These are phyloP conservation scores for Morinoia aosen DNA, from an alignment of 2,888 invertebrate genomes.

Conservation along the genomic window DNA sequence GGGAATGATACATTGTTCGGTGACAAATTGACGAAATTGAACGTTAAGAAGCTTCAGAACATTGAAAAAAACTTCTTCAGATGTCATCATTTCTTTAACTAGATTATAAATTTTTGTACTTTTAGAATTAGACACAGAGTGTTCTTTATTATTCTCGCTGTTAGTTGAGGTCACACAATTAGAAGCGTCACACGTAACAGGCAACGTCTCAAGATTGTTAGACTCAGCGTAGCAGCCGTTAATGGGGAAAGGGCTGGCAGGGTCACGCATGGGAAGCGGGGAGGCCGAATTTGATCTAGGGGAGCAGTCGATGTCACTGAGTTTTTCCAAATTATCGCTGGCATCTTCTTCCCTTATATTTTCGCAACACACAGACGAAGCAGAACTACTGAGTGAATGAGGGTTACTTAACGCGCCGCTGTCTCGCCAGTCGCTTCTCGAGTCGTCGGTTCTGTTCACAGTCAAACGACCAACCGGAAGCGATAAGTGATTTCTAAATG, in stretches of 20 bases:
- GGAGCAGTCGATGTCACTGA: conserved; percentile 49
- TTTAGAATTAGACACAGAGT: neutral
- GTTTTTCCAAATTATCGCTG: conserved; percentile 33
- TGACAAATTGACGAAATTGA: conserved; percentile 73
- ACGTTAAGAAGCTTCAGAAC: conserved; percentile 74
- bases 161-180: conserved; percentile 28
- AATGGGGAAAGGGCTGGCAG: neutral
- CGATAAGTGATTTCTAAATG: conserved; percentile 23
- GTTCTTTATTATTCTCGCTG: conserved; percentile 19
- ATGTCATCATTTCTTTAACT: conserved; percentile 75
- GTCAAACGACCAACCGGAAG: conserved; percentile 6
- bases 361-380: conserved; percentile 39
- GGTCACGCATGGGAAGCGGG: conserved; percentile 29
- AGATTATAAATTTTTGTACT: conserved; percentile 73
- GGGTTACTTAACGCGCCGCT: conserved; percentile 25
- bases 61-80: conserved; percentile 76
- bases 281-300: conserved; percentile 49
- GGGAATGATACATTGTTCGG: conserved; percentile 67
- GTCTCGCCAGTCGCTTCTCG: conserved; percentile 37
- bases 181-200: conserved; percentile 26
- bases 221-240: neutral
- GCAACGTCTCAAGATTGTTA: conserved; percentile 32
- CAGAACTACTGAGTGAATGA: conserved; percentile 23
- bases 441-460: conserved; percentile 42
- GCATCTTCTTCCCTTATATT: neutral